Conservation (phyloP, 2,113 vertebrate genomes). For the Xiphorhynchus elegans region DNA sequence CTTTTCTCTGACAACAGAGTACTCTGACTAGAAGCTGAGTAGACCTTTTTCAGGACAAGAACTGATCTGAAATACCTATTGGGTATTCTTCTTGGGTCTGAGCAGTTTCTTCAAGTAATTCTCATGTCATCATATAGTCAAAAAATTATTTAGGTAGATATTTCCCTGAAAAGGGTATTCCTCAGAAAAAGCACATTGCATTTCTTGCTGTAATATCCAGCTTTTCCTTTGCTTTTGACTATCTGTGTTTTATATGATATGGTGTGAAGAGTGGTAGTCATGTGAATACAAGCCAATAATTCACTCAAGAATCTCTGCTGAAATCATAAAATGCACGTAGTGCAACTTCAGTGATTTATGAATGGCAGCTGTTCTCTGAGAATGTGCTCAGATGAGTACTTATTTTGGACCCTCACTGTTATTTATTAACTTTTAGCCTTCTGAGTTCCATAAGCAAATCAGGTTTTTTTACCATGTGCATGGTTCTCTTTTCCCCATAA, state of each 20-base stretch:
- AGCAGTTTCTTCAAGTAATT: neutral
- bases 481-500: neutral
- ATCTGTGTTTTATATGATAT: neutral
- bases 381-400: neutral
- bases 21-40: neutral
- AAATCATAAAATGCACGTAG: neutral
- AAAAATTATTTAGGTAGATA: neutral
- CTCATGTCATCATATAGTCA: neutral
- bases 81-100: neutral
- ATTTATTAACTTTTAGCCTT: neutral
- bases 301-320: neutral
- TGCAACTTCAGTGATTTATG: conserved; percentile 1
- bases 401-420: neutral
- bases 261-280: neutral
- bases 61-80: neutral
- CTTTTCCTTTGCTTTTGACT: neutral
- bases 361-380: neutral
- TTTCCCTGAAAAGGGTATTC: neutral
- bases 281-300: neutral
- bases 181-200: neutral
- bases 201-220: neutral
- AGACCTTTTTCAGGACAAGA: neutral
- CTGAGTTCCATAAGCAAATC: neutral
- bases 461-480: neutral
- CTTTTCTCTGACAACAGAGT: neutral